Conservation (phyloP, 2,113 vertebrate genomes). For the Rutilus rutilus region DNA sequence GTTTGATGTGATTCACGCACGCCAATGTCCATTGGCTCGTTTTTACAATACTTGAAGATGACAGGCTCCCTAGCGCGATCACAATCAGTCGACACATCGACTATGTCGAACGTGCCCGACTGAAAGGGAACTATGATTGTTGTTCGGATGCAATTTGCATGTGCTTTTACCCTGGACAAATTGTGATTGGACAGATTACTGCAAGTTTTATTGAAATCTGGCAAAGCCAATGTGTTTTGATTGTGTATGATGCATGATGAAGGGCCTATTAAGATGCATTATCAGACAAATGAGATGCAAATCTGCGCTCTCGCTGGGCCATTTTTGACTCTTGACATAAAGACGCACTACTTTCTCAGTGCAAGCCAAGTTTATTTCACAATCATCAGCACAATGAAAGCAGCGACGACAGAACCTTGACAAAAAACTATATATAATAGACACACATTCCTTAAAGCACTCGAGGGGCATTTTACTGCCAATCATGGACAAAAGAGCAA, state of each 20-base stretch:
- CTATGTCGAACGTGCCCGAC: no score
- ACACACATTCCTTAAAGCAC: slow-evolving; percentile 36
- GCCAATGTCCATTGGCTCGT: no score
- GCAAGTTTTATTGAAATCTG: slow-evolving; percentile 33
- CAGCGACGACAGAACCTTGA: slow-evolving; percentile 31
- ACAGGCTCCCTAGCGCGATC: no score
- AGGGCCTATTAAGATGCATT: slow-evolving; percentile 40
- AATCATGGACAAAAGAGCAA: slow-evolving; percentile 26
- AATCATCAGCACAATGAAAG: slow-evolving; percentile 39
- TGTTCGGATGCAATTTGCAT: not conserved
- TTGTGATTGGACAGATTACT: slow-evolving; percentile 35
- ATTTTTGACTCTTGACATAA: slow-evolving; percentile 32
- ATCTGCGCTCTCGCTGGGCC: slow-evolving; percentile 11
- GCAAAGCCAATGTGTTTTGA: slow-evolving; percentile 17
- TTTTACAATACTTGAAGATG: no score
- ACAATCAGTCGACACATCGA: no score
- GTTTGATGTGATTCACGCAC: no score
- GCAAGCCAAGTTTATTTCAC: slow-evolving; percentile 4
- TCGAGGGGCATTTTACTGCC: slow-evolving; percentile 18
- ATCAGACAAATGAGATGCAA: slow-evolving; percentile 43
- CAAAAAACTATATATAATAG: slow-evolving; percentile 26
- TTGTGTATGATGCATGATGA: slow-evolving; percentile 12
- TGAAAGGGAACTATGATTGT: not conserved
- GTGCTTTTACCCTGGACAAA: not conserved
- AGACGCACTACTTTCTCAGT: slow-evolving; percentile 33